Evolutionary conservation across 2,113 vertebrate species (phyloP).

Genomic region (Picathartes gymnocephalus): DNA sequence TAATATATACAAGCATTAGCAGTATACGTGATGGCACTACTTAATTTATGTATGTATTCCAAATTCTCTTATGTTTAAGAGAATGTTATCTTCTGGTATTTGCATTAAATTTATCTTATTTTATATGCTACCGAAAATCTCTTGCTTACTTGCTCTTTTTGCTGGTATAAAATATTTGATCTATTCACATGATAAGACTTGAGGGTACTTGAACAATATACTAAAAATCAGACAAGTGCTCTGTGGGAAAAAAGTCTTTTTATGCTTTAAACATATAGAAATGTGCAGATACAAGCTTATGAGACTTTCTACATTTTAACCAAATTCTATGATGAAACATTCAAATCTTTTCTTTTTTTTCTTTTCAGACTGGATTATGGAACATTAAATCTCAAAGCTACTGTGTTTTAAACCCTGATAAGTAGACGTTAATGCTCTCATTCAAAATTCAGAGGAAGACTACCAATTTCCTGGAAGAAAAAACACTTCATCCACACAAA

Average conservation of each 20-base stretch:
- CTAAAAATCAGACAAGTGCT: neutral
- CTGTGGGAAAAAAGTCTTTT: neutral
- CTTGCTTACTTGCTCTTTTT: neutral
- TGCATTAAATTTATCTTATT: neutral
- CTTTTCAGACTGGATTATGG: neutral
- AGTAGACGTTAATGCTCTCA: neutral
- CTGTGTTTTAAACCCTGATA: neutral
- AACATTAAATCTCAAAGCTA: neutral
- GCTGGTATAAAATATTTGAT: neutral
- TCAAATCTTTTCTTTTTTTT: neutral
- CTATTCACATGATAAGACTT: neutral
- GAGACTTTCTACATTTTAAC: neutral
- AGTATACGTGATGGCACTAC: neutral
- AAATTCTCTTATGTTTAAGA: neutral
- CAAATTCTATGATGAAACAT: neutral
- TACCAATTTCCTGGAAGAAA: neutral
- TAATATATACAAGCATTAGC: neutral
- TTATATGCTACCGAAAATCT: neutral
- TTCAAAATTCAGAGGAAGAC: neutral
- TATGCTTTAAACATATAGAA: neutral
- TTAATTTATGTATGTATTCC: neutral
- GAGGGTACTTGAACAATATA: neutral
- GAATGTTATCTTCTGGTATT: neutral
- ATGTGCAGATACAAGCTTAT: neutral
- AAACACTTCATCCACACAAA: neutral